A percentile compares a stretch with the other conserved stretches of the same genome.
Evolutionary conservation across 2,888 invertebrate genomes (phyloP).

Genomic region (Pemphredon lugubris): DNA sequence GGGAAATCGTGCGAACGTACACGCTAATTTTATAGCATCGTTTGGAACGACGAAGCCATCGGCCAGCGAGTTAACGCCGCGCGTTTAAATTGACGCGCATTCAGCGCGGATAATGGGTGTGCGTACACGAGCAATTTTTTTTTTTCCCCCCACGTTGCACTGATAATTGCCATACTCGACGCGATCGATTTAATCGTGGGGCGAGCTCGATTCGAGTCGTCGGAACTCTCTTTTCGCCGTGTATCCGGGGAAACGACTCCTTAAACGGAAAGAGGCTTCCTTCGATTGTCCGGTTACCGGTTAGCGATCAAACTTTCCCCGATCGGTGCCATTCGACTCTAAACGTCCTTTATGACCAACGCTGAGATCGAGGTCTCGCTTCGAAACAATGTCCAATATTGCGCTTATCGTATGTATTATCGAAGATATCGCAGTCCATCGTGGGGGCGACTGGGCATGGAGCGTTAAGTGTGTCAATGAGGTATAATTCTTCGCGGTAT

Average conservation of each 20-base stretch:
- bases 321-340: conserved; percentile 2
- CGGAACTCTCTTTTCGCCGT: conserved; percentile 54
- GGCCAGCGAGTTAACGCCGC: too few relatives aligned
- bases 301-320: conserved; percentile 63
- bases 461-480: neutral
- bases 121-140: neutral
- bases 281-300: conserved; percentile 50
- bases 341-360: neutral
- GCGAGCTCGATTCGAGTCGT: conserved; percentile 46
- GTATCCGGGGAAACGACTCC: conserved; percentile 47
- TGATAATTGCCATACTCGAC: conserved; percentile 5
- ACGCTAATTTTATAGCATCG: too few relatives aligned
- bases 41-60: too few relatives aligned
- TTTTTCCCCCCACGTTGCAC: too few relatives aligned
- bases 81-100: too few relatives aligned
- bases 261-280: conserved; percentile 54
- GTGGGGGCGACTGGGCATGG: too few relatives aligned
- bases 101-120: neutral
- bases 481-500: too few relatives aligned
- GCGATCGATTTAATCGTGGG: conserved; percentile 47
- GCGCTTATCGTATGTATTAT: conserved; percentile 34
- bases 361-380: neutral
- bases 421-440: neutral
- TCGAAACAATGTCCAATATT: conserved; percentile 19
- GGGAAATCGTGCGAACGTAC: too few relatives aligned